These are phyloP conservation scores for Eubasilissa regina DNA, from an alignment of 1,140 invertebrate genomes.

Conservation along the genomic window DNA sequence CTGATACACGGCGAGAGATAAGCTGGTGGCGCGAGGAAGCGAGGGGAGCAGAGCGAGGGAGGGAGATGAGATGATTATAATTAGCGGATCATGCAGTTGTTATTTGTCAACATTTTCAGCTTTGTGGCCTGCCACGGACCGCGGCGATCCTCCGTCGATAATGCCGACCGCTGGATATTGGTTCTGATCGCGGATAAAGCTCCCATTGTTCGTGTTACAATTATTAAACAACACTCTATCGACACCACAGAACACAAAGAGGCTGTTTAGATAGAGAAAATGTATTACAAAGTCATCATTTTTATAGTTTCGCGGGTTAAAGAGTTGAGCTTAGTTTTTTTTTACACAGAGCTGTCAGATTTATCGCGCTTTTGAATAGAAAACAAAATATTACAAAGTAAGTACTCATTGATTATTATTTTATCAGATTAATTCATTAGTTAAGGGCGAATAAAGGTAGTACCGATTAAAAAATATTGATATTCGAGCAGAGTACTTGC, in stretches of 20 bases:
- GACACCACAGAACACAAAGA: conserved; percentile 23
- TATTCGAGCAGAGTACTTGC: neutral
- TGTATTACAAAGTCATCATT: neutral
- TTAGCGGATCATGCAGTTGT: conserved; percentile 47
- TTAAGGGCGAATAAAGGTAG: neutral
- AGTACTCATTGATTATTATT: no score
- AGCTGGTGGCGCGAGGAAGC: neutral
- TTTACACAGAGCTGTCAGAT: conserved; percentile 15
- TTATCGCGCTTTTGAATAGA: conserved; percentile 6
- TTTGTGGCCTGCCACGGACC: conserved; percentile 34
- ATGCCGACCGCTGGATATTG: conserved; percentile 2
- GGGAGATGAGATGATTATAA: conserved; percentile 33
- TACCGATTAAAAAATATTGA: neutral
- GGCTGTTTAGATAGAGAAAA: neutral
- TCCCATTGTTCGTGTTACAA: conserved; percentile 41
- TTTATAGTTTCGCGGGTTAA: neutral
- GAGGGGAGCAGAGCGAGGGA: neutral
- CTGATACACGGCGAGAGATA: conserved; percentile 29
- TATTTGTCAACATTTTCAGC: conserved; percentile 46
- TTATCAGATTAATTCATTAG: no score
- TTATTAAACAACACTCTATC: conserved; percentile 27
- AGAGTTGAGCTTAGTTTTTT: neutral
- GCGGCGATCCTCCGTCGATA: conserved; percentile 12
- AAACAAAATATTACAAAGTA: no score
- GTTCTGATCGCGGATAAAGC: conserved; percentile 28